These are phyloP conservation scores for Gila robusta DNA, from an alignment of 2,797 vertebrate genomes.

Conservation along the genomic window DNA sequence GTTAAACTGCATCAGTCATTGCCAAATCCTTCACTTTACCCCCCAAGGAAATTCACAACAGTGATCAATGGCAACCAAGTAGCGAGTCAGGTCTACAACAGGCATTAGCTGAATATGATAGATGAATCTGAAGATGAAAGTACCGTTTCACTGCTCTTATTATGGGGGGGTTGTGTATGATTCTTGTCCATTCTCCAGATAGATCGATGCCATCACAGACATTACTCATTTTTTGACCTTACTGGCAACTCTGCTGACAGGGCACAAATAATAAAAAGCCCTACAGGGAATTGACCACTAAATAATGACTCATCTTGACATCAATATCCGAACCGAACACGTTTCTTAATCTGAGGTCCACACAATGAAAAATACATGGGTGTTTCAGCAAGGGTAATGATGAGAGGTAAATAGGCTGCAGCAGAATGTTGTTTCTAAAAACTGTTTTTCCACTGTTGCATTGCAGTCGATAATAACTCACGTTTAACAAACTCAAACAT, in stretches of 20 bases:
- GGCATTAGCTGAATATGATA: slow-evolving; percentile 41
- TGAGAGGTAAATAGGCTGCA: slow-evolving; percentile 22
- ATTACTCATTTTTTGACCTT: slow-evolving; percentile 24
- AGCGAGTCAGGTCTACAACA: slow-evolving; percentile 25
- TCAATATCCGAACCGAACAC: slow-evolving; percentile 25
- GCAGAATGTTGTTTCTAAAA: slow-evolving; percentile 16
- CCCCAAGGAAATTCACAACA: slow-evolving; percentile 11
- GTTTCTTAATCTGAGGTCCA: slow-evolving; percentile 16
- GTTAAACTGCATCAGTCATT: slow-evolving; percentile 39
- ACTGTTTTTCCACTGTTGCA: neutral
- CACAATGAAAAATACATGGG: slow-evolving; percentile 35
- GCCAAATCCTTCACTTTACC: slow-evolving; percentile 21
- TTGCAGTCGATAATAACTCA: slow-evolving; percentile 24
- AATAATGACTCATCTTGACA: slow-evolving; percentile 44
- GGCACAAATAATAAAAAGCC: slow-evolving; percentile 33
- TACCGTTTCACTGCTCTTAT: slow-evolving; percentile 13
- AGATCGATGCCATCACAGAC: slow-evolving; percentile 9
- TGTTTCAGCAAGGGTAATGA: slow-evolving; percentile 22
- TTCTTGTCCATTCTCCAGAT: slow-evolving; percentile 20
- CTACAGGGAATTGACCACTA: slow-evolving; percentile 26
- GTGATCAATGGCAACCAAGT: slow-evolving; percentile 41
- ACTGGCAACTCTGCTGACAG: slow-evolving; percentile 23
- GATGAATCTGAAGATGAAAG: slow-evolving; percentile 39
- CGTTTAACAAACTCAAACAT: neutral
- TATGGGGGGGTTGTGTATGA: neutral